A percentile compares a stretch with the other conserved stretches of the same genome.
These are phyloP conservation scores for Alethe diademata DNA, from an alignment of 2,113 vertebrate species.

Conservation along the genomic window DNA sequence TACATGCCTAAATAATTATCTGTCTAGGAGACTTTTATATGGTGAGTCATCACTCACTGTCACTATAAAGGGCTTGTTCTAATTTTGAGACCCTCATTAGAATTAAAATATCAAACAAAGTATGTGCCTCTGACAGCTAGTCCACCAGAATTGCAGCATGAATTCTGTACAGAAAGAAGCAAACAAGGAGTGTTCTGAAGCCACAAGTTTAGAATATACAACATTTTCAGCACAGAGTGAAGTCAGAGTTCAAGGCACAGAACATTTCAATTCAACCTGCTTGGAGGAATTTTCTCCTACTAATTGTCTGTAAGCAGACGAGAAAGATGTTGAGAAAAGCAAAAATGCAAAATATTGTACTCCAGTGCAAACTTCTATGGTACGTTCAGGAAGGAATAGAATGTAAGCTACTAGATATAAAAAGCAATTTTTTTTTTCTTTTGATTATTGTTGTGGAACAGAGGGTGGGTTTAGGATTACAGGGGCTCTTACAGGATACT, in stretches of 20 bases:
- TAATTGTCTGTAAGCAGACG: not conserved
- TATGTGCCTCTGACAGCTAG: not conserved
- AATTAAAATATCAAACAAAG: conserved; percentile 38
- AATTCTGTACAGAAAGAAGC: not conserved
- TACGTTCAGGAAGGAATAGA: not conserved
- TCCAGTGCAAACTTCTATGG: not conserved
- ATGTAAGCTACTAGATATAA: not conserved
- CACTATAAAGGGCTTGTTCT: conserved; percentile 48
- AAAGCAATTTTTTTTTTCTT: not conserved
- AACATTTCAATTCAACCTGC: not conserved
- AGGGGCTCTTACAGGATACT: not conserved
- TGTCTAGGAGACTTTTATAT: conserved; percentile 29
- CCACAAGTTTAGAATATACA: not conserved
- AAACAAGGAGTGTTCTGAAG: conserved; percentile 2
- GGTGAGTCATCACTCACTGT: conserved; percentile 60
- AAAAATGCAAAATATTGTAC: not conserved
- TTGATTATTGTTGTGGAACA: not conserved
- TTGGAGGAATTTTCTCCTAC: not conserved
- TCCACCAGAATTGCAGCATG: not conserved
- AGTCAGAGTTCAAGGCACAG: not conserved
- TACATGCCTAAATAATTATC: conserved; percentile 61
- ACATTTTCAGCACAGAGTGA: not conserved
- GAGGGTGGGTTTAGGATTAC: not conserved
- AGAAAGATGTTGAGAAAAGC: not conserved
- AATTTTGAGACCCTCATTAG: conserved; percentile 60